Base-by-base conservation (phyloP, 2,113 vertebrate species). In the Myotis davidii region DNA sequence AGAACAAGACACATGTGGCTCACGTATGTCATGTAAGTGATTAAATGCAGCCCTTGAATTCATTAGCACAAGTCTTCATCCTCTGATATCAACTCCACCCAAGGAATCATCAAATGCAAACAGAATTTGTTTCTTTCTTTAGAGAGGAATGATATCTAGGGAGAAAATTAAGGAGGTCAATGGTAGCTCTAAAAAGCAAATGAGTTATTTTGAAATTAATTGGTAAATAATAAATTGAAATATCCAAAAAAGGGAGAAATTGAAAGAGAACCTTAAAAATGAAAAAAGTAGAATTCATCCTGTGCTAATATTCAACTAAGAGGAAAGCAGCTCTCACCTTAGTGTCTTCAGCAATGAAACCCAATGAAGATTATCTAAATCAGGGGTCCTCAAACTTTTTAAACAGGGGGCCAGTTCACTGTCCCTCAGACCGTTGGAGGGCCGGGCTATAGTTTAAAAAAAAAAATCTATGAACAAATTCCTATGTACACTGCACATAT, bases 161-260 rank as follows among this genome's bases (percentile, higher is more conserved):
- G 11, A 82, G 23, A 88, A 91, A 88, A 74, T 42, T 79, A 69
- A 73, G 39, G 56, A 77, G 45, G 37, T 95, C 34, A 94, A 21
- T 86, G 52, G n/a, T 69, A 76, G 61, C 50, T 29, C 39, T 85
- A 42, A 29, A 85, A 88, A 96, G 32, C 87, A 95, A 94, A 65
- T 88, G 12, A 69, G 21, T 87, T 14, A 21, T 83, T 91, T 95
- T 93, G 6, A 89, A 89, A 85, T 79, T 91, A 95, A 86, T 34
- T 32, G 32, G 27, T 76, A 93, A 92, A 84, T 37, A 95, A 87
- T 86, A 11, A 86, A 64, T 64, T 94, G 27, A 92, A 69, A 92
- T 94, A 67, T n/a, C 39, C 25, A 92, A 84, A 67, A 94, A 82
- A 64, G 13, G 12, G 21, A 81, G 10, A 96, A 74, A 6, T 82